These are phyloP conservation scores for Drosophila pseudotakahashii DNA, from an alignment of 2,888 invertebrate species.

Conservation along the genomic window DNA sequence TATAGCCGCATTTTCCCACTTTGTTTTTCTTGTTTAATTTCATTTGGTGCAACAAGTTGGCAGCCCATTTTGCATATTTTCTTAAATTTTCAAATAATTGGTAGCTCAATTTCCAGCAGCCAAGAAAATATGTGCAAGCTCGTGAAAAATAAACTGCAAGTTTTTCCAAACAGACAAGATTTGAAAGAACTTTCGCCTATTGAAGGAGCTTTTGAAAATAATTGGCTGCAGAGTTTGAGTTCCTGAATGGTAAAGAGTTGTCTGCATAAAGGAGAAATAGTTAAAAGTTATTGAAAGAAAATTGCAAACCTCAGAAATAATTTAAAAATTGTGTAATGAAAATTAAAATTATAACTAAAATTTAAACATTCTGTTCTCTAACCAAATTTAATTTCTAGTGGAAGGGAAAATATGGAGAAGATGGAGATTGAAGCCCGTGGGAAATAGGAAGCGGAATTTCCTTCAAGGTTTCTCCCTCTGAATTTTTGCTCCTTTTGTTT, in stretches of 20 bases:
- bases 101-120: slow-evolving; percentile 3
- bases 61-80: not conserved
- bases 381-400: too few species aligned
- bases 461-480: slow-evolving; percentile 19
- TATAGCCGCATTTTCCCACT: not conserved
- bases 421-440: slow-evolving; percentile 14
- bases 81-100: slow-evolving; percentile 25
- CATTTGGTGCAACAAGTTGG: slow-evolving; percentile 31
- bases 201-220: slow-evolving; percentile 21
- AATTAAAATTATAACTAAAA: too few species aligned
- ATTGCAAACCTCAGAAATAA: too few species aligned
- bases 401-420: too few species aligned
- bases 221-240: slow-evolving; percentile 17
- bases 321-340: too few species aligned
- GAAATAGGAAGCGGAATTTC: slow-evolving; percentile 36
- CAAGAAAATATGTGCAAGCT: slow-evolving; percentile 5
- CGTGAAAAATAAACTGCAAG: not conserved
- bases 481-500: slow-evolving; percentile 20
- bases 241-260: slow-evolving; percentile 1
- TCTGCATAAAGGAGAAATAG: not conserved
- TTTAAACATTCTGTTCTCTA: too few species aligned
- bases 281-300: not conserved
- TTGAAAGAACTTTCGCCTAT: not conserved
- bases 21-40: not conserved
- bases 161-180: not conserved